phyloP scores from a whole-genome alignment of 2,797 vertebrate genomes.

The Micromesistius poutassou region DNA sequence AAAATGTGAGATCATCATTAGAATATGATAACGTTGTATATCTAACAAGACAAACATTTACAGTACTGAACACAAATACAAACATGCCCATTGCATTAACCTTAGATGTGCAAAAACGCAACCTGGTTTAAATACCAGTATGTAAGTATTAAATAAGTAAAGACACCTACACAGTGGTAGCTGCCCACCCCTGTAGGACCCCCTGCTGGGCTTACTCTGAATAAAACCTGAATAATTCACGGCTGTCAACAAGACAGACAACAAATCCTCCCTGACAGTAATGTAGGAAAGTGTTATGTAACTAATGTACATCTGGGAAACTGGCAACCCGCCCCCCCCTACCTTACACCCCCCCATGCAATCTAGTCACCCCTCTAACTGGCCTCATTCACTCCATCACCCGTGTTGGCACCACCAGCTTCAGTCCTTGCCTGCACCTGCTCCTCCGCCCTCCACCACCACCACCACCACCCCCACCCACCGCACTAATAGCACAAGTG shows the following conservation, averaged over 20 bases:
- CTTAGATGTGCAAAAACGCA: too few species aligned
- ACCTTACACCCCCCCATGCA: neutral
- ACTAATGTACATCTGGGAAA: constrained; percentile 36
- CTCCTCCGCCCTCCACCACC: constrained; percentile 5
- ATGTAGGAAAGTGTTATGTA: constrained; percentile 51
- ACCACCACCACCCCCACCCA: neutral
- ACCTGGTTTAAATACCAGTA: neutral
- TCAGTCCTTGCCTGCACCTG: neutral
- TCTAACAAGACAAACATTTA: neutral
- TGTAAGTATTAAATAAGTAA: neutral
- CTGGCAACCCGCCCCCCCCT: constrained; percentile 29
- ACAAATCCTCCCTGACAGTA: constrained; percentile 51
- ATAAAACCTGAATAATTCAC: constrained; percentile 62
- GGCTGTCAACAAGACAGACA: constrained; percentile 46
- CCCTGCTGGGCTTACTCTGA: constrained; percentile 23
- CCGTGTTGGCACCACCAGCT: neutral
- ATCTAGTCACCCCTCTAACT: constrained; percentile 14
- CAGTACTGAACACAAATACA: neutral
- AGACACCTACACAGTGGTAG: neutral
- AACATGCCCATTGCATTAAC: neutral
- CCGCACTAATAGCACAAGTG: neutral
- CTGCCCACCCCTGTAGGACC: neutral
- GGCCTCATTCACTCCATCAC: constrained; percentile 61
- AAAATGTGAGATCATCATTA: too few species aligned
- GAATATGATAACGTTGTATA: neutral